Base-by-base conservation (phyloP, 2,888 invertebrate species). In the Brenthis daphne region DNA sequence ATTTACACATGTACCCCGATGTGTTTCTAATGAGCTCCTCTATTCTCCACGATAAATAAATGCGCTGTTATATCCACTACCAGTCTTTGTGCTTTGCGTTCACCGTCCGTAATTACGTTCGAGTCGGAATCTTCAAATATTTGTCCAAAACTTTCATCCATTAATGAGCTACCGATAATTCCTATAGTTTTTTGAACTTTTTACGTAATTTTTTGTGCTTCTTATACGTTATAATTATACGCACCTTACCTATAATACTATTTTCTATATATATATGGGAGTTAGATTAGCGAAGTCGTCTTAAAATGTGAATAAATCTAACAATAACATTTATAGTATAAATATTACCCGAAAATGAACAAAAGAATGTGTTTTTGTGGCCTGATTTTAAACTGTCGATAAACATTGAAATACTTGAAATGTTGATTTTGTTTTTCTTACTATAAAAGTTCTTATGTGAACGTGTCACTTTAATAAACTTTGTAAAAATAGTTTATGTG, bases 91-190 rank as follows among this genome's bases (percentile, higher is more conserved):
- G 79, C 78, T 74, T 77, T 75, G 80, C 80, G 82, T 77, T 58
- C 71, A 65, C 81, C 82, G 83, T 78, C 80, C 74, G 85, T 90
- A 89, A 90, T 90, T 88, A 89, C 85, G 83, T 86, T 85, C 85
- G 82, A 83, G 82, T 79, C 81, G 82, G 84, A 82, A 85, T 84
- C 82, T 78, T 87, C 84, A 90, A 92, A 92, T 92, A 92, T 91
- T 92, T 91, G 79, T 74, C 79, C 83, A 82, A 90, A 90, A 90
- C 90, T 91, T 90, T 91, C 89, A 74, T 85, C 88, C 86, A 84
- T 88, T 92, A 91, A 88, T 89, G 85, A 89, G 90, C 91, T 92
- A 89, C 92, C 89, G 89, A 87, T 88, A 87, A 83, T 82, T 78
- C 82, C 65, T 77, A 79, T 55, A 80, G 80, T 82, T 85, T 86